These are phyloP conservation scores for Herpailurus yagouaroundi DNA, from an alignment of 2,113 vertebrate species.

Conservation along the genomic window DNA sequence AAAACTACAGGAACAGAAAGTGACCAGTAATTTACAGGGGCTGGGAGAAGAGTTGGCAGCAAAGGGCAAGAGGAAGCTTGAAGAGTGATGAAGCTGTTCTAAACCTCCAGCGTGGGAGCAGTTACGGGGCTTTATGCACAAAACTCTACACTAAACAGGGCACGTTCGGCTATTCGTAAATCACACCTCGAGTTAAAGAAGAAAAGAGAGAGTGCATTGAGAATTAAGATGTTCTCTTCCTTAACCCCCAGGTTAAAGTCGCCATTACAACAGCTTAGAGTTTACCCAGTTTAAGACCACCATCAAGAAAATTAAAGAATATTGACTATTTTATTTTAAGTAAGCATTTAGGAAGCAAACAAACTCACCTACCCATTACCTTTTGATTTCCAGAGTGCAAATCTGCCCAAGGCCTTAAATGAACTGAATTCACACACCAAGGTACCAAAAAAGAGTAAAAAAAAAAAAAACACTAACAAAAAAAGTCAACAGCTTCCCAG, in stretches of 20 bases:
- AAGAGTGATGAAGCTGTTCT: background rate
- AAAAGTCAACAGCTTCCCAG: background rate
- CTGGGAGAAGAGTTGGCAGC: background rate
- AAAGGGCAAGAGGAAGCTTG: background rate
- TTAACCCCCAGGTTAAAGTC: background rate
- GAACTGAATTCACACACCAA: background rate
- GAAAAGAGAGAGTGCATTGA: background rate
- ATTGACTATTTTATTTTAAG: background rate
- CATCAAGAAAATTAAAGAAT: background rate
- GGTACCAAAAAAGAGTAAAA: background rate
- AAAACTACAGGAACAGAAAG: background rate
- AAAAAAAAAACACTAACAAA: too few relatives aligned
- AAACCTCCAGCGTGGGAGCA: background rate
- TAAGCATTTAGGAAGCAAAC: background rate
- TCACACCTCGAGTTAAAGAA: background rate
- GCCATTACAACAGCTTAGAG: background rate
- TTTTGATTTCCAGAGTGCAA: background rate
- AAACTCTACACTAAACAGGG: background rate
- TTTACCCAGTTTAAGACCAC: background rate
- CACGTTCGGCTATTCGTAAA: background rate
- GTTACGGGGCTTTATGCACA: background rate
- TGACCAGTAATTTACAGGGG: background rate
- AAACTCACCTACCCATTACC: background rate
- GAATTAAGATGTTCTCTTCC: background rate
- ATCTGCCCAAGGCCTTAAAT: background rate